Evolutionary conservation across 2,888 invertebrate genomes (phyloP).

Genomic region (Pandemis cinnamomeana): DNA sequence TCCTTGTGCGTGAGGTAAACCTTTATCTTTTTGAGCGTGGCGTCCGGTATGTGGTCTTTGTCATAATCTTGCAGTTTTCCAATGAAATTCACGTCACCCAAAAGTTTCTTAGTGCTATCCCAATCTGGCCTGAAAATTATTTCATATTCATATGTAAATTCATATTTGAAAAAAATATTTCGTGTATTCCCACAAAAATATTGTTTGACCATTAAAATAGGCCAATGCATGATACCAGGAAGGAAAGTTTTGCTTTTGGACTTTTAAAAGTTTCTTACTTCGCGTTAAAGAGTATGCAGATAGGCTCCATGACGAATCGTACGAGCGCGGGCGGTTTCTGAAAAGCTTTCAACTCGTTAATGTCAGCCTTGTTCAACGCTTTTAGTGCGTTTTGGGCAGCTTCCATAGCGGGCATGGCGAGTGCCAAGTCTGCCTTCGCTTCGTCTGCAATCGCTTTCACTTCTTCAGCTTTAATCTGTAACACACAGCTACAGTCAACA

Average conservation of each 20-base stretch:
- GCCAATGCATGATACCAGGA: too few relatives aligned
- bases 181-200: too few relatives aligned
- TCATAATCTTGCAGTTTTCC: slow-evolving; percentile 93
- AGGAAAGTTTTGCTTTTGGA: background rate
- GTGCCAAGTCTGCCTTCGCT: slow-evolving; percentile 93
- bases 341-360: slow-evolving; percentile 95
- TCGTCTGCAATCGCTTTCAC: slow-evolving; percentile 94
- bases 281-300: slow-evolving; percentile 91
- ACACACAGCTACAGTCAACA: background rate
- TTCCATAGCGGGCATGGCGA: slow-evolving; percentile 94
- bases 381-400: slow-evolving; percentile 93
- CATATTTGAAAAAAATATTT: too few relatives aligned
- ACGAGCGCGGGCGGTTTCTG: slow-evolving; percentile 94
- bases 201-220: too few relatives aligned
- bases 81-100: slow-evolving; percentile 93
- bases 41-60: slow-evolving; percentile 93
- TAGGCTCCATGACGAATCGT: slow-evolving; percentile 95
- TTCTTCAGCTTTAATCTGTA: slow-evolving; percentile 91
- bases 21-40: slow-evolving; percentile 90
- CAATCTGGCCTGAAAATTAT: slow-evolving; percentile 89
- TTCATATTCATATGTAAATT: background rate
- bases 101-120: slow-evolving; percentile 91
- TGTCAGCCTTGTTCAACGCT: slow-evolving; percentile 94
- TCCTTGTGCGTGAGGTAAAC: slow-evolving; percentile 93
- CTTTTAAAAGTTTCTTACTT: slow-evolving; percentile 85